Evolutionary conservation across 92 coral and sea anemone genomes (phyloP).

Genomic region (Palythoa grandiflora): DNA sequence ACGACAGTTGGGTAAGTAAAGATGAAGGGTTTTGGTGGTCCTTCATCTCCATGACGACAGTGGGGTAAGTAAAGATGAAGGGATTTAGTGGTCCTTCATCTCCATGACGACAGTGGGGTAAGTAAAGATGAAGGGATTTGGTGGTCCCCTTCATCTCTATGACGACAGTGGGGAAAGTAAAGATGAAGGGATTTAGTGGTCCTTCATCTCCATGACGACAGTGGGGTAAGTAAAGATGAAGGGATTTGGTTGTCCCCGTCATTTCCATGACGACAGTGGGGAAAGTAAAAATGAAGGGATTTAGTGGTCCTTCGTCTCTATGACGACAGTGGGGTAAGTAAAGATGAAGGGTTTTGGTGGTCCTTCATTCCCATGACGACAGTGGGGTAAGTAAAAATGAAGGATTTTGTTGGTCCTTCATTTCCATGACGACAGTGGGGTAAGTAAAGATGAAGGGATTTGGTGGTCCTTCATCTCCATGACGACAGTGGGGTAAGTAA

Average conservation of each 20-base stretch:
- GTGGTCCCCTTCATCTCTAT: constrained; percentile 12
- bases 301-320: too few relatives aligned
- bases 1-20: constrained; percentile 24
- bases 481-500: too few relatives aligned
- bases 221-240: constrained; percentile 57
- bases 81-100: constrained; percentile 78
- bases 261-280: not conserved
- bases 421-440: too few relatives aligned
- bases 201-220: constrained; percentile 73
- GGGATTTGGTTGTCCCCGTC: too few relatives aligned
- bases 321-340: too few relatives aligned
- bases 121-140: not conserved
- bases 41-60: constrained; percentile 7
- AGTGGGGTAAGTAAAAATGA: too few relatives aligned
- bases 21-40: not conserved
- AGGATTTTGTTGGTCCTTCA: too few relatives aligned
- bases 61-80: constrained; percentile 33
- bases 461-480: too few relatives aligned
- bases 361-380: not conserved
- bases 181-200: too few relatives aligned
- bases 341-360: too few relatives aligned
- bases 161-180: not conserved
- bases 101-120: constrained; percentile 30
- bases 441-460: too few relatives aligned
- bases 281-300: not conserved